These are phyloP conservation scores for Cryptophagus acutangulus DNA, from an alignment of 2,888 invertebrate genomes.

Conservation along the genomic window DNA sequence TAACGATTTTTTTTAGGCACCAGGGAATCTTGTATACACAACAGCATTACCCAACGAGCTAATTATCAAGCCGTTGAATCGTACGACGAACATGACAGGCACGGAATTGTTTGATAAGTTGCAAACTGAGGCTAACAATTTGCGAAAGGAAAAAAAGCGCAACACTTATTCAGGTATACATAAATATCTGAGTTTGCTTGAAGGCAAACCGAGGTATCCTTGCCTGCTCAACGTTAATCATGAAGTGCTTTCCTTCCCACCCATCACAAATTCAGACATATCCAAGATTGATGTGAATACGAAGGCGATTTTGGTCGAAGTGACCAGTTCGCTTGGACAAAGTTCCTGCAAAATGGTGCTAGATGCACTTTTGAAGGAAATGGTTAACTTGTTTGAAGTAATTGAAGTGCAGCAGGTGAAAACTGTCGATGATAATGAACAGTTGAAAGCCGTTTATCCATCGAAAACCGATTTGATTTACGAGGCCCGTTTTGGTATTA, in stretches of 20 bases:
- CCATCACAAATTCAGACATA: slow-evolving; percentile 77
- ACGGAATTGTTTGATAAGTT: slow-evolving; percentile 64
- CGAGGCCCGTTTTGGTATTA: slow-evolving; percentile 22
- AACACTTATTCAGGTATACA: slow-evolving; percentile 78
- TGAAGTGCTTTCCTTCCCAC: slow-evolving; percentile 77
- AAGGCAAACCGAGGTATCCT: slow-evolving; percentile 69
- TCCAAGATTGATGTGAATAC: slow-evolving; percentile 71
- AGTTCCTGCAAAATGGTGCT: slow-evolving; percentile 63
- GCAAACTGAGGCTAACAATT: slow-evolving; percentile 69
- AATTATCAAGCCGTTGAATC: slow-evolving; percentile 62
- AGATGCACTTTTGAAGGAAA: slow-evolving; percentile 62
- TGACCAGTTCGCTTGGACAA: slow-evolving; percentile 65
- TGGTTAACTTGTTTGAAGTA: slow-evolving; percentile 50
- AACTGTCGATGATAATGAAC: slow-evolving; percentile 61
- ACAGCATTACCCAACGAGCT: slow-evolving; percentile 62
- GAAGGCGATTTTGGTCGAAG: slow-evolving; percentile 66
- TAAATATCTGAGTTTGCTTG: slow-evolving; percentile 74
- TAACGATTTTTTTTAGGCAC: slow-evolving; percentile 24
- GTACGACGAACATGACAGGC: slow-evolving; percentile 58
- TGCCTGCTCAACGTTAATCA: slow-evolving; percentile 62
- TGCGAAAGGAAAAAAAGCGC: slow-evolving; percentile 79
- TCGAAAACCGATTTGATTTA: slow-evolving; percentile 59
- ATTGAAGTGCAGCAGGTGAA: slow-evolving; percentile 63
- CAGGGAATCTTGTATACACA: slow-evolving; percentile 62
- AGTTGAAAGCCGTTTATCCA: slow-evolving; percentile 73